phyloP scores from a whole-genome alignment of 2,797 vertebrate species.

The Pogoniulus pusillus region DNA sequence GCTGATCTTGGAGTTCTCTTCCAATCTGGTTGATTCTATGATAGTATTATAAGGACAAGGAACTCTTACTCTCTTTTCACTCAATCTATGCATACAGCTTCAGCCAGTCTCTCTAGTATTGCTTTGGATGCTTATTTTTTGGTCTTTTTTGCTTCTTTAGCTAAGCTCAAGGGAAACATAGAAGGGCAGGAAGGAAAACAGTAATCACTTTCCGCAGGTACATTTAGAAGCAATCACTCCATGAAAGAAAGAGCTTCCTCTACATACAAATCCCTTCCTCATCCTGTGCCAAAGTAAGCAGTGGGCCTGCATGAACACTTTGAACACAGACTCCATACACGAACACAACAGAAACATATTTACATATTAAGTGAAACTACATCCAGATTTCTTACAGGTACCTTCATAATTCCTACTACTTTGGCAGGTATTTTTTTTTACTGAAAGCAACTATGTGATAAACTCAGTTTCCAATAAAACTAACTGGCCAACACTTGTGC shows the following conservation, averaged over 20 bases:
- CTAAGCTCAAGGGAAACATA: background rate
- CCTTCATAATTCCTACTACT: background rate
- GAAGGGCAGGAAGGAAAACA: background rate
- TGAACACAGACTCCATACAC: background rate
- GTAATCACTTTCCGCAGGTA: background rate
- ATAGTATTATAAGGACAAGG: background rate
- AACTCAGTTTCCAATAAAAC: background rate
- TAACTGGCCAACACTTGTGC: background rate
- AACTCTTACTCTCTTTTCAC: background rate
- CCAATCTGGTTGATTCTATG: too few species aligned
- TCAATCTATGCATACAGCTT: background rate
- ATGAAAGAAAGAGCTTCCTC: background rate
- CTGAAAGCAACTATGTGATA: background rate
- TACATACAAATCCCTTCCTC: background rate
- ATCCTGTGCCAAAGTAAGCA: constrained; percentile 35
- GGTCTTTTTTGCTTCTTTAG: background rate
- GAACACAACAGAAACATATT: background rate
- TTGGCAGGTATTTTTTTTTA: background rate
- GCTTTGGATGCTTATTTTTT: background rate
- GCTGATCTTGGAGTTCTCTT: too few species aligned
- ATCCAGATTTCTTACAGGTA: background rate
- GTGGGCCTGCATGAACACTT: background rate
- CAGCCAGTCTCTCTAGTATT: background rate
- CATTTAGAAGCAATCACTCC: background rate
- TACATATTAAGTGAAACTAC: background rate